A percentile compares a stretch with the other conserved stretches of the same genome.
These are phyloP conservation scores for Parasteatoda tepidariorum DNA, from an alignment of 1,140 invertebrate genomes.

Conservation along the genomic window DNA sequence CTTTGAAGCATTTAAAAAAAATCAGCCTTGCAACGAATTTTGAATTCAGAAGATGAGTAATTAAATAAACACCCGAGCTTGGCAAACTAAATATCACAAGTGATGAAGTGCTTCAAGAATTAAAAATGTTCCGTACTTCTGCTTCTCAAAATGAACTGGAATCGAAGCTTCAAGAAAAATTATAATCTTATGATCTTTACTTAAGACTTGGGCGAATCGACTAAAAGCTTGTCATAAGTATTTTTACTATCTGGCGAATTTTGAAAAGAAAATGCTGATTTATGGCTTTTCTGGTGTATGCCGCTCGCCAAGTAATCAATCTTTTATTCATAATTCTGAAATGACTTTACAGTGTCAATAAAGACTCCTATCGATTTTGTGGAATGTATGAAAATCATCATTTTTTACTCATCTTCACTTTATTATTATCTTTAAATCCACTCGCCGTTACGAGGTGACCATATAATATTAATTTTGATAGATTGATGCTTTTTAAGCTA, in stretches of 20 bases:
- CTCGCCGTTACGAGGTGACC: not conserved
- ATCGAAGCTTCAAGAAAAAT: too few species aligned
- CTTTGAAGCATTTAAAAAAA: too few species aligned
- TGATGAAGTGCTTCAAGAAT: too few species aligned
- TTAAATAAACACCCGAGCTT: too few species aligned
- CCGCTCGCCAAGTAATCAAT: constrained; percentile 28
- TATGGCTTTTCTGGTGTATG: constrained; percentile 5
- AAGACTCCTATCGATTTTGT: constrained; percentile 28
- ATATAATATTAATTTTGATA: constrained; percentile 47
- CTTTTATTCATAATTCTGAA: constrained; percentile 52
- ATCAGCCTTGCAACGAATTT: too few species aligned
- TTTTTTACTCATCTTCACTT: not conserved
- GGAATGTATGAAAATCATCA: not conserved
- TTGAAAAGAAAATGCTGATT: constrained; percentile 36
- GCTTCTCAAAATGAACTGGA: too few species aligned
- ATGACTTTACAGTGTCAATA: constrained; percentile 48
- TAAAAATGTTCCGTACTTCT: too few species aligned
- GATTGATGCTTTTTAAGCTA: constrained; percentile 2
- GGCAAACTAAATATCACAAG: too few species aligned
- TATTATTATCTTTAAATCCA: not conserved
- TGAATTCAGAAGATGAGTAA: too few species aligned
- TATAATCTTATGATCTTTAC: too few species aligned
- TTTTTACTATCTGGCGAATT: constrained; percentile 32
- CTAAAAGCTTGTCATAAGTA: constrained; percentile 44
- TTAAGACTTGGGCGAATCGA: too few species aligned